These are phyloP conservation scores for Phyllostomus discolor DNA, from an alignment of 2,113 vertebrate genomes.

Conservation along the genomic window DNA sequence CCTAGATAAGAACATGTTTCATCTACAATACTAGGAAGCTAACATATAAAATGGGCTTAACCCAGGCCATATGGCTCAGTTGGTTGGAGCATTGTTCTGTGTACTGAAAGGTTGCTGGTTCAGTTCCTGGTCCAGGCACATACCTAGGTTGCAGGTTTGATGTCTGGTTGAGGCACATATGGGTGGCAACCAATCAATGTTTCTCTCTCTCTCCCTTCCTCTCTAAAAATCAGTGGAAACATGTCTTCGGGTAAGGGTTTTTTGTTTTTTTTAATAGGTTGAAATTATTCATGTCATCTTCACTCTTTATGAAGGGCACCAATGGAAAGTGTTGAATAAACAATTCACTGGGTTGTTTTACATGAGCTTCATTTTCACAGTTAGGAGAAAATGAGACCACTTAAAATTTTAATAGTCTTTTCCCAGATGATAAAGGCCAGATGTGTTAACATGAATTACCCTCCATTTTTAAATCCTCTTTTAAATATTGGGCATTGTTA, in stretches of 20 bases:
- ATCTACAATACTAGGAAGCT: not conserved
- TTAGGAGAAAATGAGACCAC: constrained; percentile 12
- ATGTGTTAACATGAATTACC: not conserved
- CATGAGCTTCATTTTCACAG: constrained; percentile 21
- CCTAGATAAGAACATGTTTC: not conserved
- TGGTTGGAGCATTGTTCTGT: too few relatives aligned
- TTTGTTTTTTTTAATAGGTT: not conserved
- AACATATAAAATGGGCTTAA: not conserved
- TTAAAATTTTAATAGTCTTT: constrained; percentile 36
- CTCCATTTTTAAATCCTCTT: not conserved
- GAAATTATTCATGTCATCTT: constrained; percentile 3
- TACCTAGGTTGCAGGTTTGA: too few relatives aligned
- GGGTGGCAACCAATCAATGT: too few relatives aligned
- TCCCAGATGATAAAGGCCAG: not conserved
- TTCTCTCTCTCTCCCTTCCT: too few relatives aligned
- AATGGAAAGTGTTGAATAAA: not conserved
- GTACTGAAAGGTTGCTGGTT: too few relatives aligned
- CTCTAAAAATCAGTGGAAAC: too few relatives aligned
- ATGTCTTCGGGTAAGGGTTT: too few relatives aligned
- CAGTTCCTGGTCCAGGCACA: too few relatives aligned
- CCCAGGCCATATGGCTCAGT: too few relatives aligned
- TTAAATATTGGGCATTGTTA: not conserved
- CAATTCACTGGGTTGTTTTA: not conserved
- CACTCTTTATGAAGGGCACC: not conserved
- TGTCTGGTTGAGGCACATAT: too few relatives aligned